Conservation (phyloP, 2,888 invertebrate genomes). For the Sympetrum striolatum region DNA sequence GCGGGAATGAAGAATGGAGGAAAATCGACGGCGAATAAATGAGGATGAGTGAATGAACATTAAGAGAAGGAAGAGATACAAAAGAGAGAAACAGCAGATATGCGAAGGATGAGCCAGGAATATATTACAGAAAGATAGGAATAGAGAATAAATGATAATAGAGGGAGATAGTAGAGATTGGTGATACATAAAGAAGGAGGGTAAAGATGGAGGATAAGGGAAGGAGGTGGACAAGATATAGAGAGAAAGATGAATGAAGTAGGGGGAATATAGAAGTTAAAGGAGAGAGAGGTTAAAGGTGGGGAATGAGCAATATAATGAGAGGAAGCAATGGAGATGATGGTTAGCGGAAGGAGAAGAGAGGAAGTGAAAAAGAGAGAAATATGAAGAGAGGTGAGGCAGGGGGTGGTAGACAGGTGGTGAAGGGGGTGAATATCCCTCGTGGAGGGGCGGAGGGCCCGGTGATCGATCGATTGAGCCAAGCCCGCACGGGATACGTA, state of each 20-base stretch:
- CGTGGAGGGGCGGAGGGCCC: background rate
- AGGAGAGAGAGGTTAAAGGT: background rate
- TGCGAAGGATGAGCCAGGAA: background rate
- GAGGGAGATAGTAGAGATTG: too few species aligned
- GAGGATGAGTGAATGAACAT: background rate
- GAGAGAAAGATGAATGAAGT: background rate
- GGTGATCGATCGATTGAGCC: conserved; percentile 33
- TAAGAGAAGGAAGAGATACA: background rate
- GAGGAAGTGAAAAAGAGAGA: background rate
- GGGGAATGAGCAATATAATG: background rate
- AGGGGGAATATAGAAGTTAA: background rate
- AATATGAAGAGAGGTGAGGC: background rate
- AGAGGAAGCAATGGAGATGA: background rate
- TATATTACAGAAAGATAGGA: background rate
- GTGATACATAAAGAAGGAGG: background rate
- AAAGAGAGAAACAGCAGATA: too few species aligned
- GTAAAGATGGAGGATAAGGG: background rate
- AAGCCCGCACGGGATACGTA: conserved; percentile 12
- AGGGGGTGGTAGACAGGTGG: background rate
- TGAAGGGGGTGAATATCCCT: background rate
- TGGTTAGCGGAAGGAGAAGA: background rate
- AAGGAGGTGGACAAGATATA: too few species aligned
- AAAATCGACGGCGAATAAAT: background rate
- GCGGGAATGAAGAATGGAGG: background rate
- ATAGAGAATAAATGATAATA: background rate